A percentile compares a stretch with the other conserved stretches of the same genome.
phyloP scores from a whole-genome alignment of 2,888 invertebrate genomes.

The Lochmaea capreae region DNA sequence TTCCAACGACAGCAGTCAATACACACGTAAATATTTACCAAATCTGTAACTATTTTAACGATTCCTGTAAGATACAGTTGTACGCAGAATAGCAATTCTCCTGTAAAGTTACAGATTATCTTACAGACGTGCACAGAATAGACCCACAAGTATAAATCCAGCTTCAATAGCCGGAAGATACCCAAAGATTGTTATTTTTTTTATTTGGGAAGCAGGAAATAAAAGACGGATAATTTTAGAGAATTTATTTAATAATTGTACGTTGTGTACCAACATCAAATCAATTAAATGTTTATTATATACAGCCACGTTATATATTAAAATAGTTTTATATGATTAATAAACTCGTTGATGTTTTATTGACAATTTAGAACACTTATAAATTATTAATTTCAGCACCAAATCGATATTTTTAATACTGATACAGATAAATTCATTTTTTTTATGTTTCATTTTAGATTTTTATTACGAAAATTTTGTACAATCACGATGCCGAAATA shows the following conservation, averaged over 20 bases:
- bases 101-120: too few species aligned
- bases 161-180: too few species aligned
- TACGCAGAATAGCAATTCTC: too few species aligned
- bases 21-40: too few species aligned
- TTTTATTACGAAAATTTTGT: constrained; percentile 60
- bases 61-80: too few species aligned
- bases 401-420: constrained; percentile 58
- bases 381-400: constrained; percentile 53
- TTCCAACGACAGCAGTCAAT: too few species aligned
- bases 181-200: neutral
- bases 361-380: constrained; percentile 55
- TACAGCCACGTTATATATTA: constrained; percentile 66
- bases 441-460: constrained; percentile 48
- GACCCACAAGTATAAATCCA: too few species aligned
- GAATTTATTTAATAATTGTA: constrained; percentile 63
- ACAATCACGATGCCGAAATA: constrained; percentile 56
- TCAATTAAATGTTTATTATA: constrained; percentile 58
- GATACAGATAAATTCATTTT: constrained; percentile 56
- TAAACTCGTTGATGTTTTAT: constrained; percentile 60
- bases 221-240: constrained; percentile 40
- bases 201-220: constrained; percentile 1
- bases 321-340: constrained; percentile 61
- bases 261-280: constrained; percentile 65
- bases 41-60: too few species aligned
- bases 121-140: too few species aligned